Base-by-base conservation (phyloP, 2,888 invertebrate genomes). In the Barypeithes pellucidus region DNA sequence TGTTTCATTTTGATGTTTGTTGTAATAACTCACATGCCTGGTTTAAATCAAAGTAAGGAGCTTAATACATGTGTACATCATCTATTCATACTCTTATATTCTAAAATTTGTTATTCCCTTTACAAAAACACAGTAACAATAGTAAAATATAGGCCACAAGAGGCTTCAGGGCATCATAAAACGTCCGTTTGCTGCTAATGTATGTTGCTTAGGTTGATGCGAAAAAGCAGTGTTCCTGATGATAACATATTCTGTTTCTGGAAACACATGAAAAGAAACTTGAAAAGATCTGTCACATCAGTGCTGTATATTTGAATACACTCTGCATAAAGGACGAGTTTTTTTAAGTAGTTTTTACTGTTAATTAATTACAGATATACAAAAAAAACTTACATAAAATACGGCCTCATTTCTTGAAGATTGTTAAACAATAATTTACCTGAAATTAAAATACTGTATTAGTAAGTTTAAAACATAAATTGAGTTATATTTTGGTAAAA, bases 181-280 rank as follows among this genome's bases (percentile, higher is more conserved):
- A 65, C 52, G 52, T 52, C 52, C 18, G 22, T 11, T 20, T 50
- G 12, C 29, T 20, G 20, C 52, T 63, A 65, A 65, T 65, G 65
- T 50, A 63, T 29, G 63, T 47, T 45, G 43, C 43, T 43, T 3
- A 43, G 14, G 65, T 36, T 52, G 65, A 65, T 52, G 65, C 16
- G 14, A 29, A 47, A 60, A 62, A 62, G 62, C 47, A 43, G 41
- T 33, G 63, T 65, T 52, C 22, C 52, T 65, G 65, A 65, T 50
- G 50, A 41, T 65, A 65, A 65, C 36, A 52, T 65, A 65, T 65
- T 65, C 65, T 52, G 52, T 65, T 52, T 65, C 65, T 47, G 9
- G 2, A 47, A 12, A 18, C 9, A 45, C 1, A 41, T 41, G 9
- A n/a, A 41, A 41, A 41, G 41, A 12, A 41, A n/a, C 41, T 14